Evolutionary conservation across 2,888 invertebrate genomes (phyloP).

Genomic region (Andrena bicolor): DNA sequence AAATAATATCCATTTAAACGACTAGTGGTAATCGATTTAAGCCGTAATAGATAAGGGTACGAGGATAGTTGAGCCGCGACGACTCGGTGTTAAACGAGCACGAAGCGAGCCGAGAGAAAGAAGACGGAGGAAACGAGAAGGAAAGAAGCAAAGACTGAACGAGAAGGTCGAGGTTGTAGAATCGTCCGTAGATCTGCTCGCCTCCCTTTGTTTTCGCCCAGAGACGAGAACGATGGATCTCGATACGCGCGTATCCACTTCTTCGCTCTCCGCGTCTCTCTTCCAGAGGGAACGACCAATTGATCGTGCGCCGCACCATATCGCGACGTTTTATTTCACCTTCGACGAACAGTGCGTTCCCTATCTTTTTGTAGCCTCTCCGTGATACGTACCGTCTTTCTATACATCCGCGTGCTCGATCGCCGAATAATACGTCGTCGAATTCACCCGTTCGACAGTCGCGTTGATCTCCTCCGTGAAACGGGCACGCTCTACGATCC

Average conservation of each 20-base stretch:
- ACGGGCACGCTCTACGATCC: too few relatives aligned
- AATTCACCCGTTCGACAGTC: neutral
- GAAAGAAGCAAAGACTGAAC: conserved; percentile 9
- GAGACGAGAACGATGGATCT: conserved; percentile 37
- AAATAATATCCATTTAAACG: conserved; percentile 39
- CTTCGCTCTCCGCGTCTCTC: conserved; percentile 33
- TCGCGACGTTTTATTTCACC: conserved; percentile 51
- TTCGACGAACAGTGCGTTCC: conserved; percentile 52
- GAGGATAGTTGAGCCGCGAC: conserved; percentile 22
- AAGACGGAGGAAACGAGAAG: neutral
- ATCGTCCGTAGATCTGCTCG: neutral
- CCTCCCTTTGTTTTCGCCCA: conserved; percentile 7
- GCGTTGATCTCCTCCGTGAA: too few relatives aligned
- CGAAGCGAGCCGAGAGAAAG: conserved; percentile 27
- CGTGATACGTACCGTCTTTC: conserved; percentile 12
- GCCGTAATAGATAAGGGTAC: conserved; percentile 34
- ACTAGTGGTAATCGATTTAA: conserved; percentile 55
- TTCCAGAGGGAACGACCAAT: conserved; percentile 47
- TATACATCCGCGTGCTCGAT: conserved; percentile 33
- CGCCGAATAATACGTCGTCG: conserved; percentile 17
- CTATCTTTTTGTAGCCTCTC: conserved; percentile 31
- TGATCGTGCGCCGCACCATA: conserved; percentile 42
- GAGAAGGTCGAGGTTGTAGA: conserved; percentile 35
- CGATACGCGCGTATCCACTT: conserved; percentile 51
- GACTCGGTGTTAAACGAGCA: conserved; percentile 14